These are phyloP conservation scores for Lissocephala sabroskyi DNA, from an alignment of 2,888 invertebrate genomes.

Conservation along the genomic window DNA sequence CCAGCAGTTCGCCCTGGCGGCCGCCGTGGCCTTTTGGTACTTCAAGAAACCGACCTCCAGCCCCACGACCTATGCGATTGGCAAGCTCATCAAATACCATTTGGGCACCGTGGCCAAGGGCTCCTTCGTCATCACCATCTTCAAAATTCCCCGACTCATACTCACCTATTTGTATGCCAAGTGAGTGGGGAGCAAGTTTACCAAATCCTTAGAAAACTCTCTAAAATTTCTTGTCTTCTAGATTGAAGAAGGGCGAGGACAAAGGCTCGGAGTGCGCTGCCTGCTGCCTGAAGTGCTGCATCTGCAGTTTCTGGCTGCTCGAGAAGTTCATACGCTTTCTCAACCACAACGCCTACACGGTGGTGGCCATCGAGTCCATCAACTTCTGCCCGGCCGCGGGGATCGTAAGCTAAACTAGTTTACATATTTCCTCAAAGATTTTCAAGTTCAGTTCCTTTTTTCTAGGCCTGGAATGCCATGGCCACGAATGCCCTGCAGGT, in stretches of 20 bases:
- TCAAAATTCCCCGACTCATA: slow-evolving; percentile 91
- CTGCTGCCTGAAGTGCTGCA: slow-evolving; percentile 85
- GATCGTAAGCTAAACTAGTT: slow-evolving; percentile 80
- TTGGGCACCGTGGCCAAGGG: slow-evolving; percentile 96
- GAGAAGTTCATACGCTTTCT: slow-evolving; percentile 93
- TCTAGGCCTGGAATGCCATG: slow-evolving; percentile 88
- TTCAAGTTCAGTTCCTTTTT: slow-evolving; percentile 23
- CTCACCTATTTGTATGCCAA: slow-evolving; percentile 91
- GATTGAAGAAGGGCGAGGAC: slow-evolving; percentile 79
- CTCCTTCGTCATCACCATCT: slow-evolving; percentile 91
- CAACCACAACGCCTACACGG: slow-evolving; percentile 96
- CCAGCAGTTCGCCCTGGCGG: slow-evolving; percentile 94
- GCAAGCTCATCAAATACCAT: slow-evolving; percentile 88
- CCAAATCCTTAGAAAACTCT: no score
- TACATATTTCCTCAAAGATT: not conserved
- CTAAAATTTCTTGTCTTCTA: no score
- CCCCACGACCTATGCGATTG: slow-evolving; percentile 76
- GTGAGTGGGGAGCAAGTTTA: slow-evolving; percentile 75
- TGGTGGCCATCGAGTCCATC: slow-evolving; percentile 92
- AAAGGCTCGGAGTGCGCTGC: slow-evolving; percentile 83
- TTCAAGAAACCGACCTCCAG: slow-evolving; percentile 84
- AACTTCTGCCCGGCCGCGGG: slow-evolving; percentile 92
- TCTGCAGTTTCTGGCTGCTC: slow-evolving; percentile 91
- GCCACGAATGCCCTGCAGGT: slow-evolving; percentile 89
- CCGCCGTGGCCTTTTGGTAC: slow-evolving; percentile 95